Base-by-base conservation (phyloP, 2,113 vertebrate genomes). In the Copsychus sechellarum region DNA sequence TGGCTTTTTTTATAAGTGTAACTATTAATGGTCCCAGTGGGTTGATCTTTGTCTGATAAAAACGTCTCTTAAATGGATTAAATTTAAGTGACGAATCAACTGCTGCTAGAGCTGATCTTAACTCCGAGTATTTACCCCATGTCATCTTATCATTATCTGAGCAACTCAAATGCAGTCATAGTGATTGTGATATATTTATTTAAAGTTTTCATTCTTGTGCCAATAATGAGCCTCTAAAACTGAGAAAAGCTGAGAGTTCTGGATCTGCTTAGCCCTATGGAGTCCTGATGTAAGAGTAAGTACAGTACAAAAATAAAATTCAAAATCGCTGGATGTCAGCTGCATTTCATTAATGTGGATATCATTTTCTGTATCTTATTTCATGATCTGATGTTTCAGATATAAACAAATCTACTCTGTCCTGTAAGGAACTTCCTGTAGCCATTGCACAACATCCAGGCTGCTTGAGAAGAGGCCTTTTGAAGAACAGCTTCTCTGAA, bases 41-140 rank as follows among this genome's bases (percentile, higher is more conserved):
- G 60, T 67, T 94, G 88, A 81, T 95, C 82, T 88, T 88, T 67
- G 43, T 51, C 87, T 88, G 92, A 94, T 95, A 95, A 95, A 94
- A 93, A 66, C 0, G 0, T 74, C 85, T 88, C 76, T 92, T 94
- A 94, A 90, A 78, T 31, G 34, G 71, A 94, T 95, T 94, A 95
- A 93, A 91, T 88, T 50, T 65, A 90, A 92, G 62, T 88, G 84
- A 66, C 0, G 0, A 48, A 64, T 92, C 85, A 95, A 62, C 60
- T 90, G 65, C 48, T 47, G 3, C 43, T 90, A 94, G 70, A 90
- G 69, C 38, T 65, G 34, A 58, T 66, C 71, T 84, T 74, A 80
- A 82, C 31, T 92, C 62, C 47, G 29, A 84, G 36, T 58, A 36
- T 87, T 94, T 86, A 36, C 26, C 17, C 48, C 23, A 65, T 66